phyloP scores from a whole-genome alignment of 2,797 vertebrate genomes.

The Enteromius paludinosus region DNA sequence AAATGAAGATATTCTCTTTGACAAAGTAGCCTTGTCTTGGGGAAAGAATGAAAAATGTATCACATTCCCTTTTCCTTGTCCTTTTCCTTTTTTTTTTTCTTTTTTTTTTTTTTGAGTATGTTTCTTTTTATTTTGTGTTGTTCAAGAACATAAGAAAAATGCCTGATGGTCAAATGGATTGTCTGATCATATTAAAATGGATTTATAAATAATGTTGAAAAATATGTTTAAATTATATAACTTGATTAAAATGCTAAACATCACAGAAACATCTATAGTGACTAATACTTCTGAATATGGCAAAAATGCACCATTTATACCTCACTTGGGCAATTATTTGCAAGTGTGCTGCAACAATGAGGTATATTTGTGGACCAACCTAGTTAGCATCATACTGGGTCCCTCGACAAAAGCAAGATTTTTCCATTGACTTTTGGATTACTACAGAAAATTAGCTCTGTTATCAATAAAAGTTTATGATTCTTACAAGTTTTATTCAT shows the following conservation, averaged over 20 bases:
- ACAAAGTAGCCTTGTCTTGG: constrained; percentile 15
- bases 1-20: constrained; percentile 38
- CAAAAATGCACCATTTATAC: neutral
- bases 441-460: neutral
- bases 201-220: neutral
- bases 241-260: neutral
- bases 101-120: neutral
- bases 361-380: neutral
- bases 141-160: neutral
- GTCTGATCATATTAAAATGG: neutral
- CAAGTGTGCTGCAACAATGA: neutral
- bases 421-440: neutral
- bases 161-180: neutral
- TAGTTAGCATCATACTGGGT: neutral
- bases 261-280: neutral
- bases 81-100: neutral
- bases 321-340: neutral
- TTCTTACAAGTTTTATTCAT: neutral
- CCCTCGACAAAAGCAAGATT: neutral
- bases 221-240: neutral
- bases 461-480: neutral
- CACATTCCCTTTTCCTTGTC: neutral
- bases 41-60: constrained; percentile 8
- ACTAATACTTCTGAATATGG: neutral
- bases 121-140: constrained; percentile 10